These are phyloP conservation scores for Drosophila infuscata DNA, from an alignment of 2,888 invertebrate genomes.

Conservation along the genomic window DNA sequence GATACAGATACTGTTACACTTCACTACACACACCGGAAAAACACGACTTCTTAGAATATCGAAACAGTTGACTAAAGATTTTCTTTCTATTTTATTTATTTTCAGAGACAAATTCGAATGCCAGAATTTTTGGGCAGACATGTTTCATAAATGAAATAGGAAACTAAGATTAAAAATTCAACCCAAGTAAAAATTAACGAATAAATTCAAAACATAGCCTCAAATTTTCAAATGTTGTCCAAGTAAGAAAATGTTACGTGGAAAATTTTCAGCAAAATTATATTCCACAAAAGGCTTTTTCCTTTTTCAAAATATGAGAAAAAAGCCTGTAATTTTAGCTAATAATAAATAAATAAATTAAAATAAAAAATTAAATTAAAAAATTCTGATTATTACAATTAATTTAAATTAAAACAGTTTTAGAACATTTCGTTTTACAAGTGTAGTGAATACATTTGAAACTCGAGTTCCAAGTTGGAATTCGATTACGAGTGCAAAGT, in stretches of 20 bases:
- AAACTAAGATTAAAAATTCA: background rate
- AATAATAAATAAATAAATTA: background rate
- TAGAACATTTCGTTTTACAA: slow-evolving; percentile 26
- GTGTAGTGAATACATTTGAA: background rate
- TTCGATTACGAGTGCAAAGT: background rate
- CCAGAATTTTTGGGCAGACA: no score
- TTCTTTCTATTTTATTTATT: background rate
- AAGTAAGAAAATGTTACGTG: background rate
- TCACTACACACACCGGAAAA: background rate
- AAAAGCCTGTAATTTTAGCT: no score
- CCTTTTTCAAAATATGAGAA: no score
- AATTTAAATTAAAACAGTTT: no score
- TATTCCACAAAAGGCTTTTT: background rate
- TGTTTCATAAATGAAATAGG: no score
- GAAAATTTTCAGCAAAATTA: background rate
- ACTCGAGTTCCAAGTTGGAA: slow-evolving; percentile 1
- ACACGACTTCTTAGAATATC: background rate
- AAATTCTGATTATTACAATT: background rate
- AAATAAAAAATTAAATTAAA: background rate
- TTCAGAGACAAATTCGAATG: background rate
- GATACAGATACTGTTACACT: slow-evolving; percentile 27
- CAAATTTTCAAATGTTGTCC: background rate
- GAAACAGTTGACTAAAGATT: rapidly evolving
- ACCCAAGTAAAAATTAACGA: background rate
- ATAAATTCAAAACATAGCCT: background rate